Evolutionary conservation across 1,140 invertebrate genomes (phyloP).

Genomic region (Lutraria rhynchaena): DNA sequence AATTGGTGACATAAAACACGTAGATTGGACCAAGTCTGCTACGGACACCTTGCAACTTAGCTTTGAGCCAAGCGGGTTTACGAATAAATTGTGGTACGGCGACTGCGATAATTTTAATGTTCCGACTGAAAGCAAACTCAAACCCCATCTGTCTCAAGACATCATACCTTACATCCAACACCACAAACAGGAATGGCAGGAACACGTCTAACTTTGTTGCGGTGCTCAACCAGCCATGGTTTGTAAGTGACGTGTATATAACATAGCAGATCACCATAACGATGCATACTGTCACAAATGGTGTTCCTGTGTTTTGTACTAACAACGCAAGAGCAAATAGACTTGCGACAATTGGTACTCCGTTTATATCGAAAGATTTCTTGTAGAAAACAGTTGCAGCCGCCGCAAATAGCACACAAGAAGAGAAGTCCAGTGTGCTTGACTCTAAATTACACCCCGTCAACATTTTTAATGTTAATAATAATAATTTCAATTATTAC

Average conservation of each 20-base stretch:
- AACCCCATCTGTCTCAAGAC: not conserved
- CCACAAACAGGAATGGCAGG: conserved; percentile 9
- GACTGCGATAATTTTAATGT: conserved; percentile 19
- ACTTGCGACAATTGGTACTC: conserved; percentile 3
- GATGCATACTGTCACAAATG: no score
- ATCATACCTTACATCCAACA: conserved; percentile 37
- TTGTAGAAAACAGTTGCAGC: conserved; percentile 43
- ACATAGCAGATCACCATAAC: not conserved
- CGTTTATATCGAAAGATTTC: conserved; percentile 8
- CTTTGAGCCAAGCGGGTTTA: conserved; percentile 53
- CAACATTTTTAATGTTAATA: no score
- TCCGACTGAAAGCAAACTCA: not conserved
- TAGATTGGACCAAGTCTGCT: conserved; percentile 60
- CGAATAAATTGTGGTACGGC: conserved; percentile 60
- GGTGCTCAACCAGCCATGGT: conserved; percentile 22
- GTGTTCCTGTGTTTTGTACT: not conserved
- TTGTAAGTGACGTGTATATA: not conserved
- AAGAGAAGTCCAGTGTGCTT: not conserved
- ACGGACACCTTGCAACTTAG: conserved; percentile 56
- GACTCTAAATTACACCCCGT: no score
- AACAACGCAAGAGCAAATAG: not conserved
- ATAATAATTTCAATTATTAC: no score
- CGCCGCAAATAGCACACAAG: conserved; percentile 15
- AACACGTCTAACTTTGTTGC: conserved; percentile 39
- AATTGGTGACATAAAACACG: conserved; percentile 40